These are phyloP conservation scores for Dolomedes plantarius DNA, from an alignment of 2,888 invertebrate genomes.

Conservation along the genomic window DNA sequence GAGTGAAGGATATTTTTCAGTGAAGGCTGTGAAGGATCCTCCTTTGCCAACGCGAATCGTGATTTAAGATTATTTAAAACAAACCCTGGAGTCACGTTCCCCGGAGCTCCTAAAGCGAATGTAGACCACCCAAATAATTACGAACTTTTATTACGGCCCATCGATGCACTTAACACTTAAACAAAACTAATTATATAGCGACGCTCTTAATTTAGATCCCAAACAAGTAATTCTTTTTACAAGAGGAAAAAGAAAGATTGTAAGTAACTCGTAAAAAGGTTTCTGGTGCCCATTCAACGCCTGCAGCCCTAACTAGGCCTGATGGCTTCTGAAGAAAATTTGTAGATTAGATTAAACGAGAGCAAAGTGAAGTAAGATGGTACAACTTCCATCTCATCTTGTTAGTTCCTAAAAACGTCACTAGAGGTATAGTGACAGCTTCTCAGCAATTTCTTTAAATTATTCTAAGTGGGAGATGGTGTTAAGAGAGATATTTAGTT, in stretches of 20 bases:
- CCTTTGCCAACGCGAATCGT: neutral
- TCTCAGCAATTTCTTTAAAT: conserved; percentile 28
- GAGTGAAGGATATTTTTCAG: too few relatives aligned
- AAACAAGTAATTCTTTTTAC: conserved; percentile 44
- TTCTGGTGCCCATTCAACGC: neutral
- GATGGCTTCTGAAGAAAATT: conserved; percentile 10
- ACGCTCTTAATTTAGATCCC: conserved; percentile 53
- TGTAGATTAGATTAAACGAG: conserved; percentile 65
- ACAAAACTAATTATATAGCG: conserved; percentile 67
- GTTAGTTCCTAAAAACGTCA: conserved; percentile 18
- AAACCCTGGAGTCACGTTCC: neutral
- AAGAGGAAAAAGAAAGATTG: neutral
- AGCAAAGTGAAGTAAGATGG: conserved; percentile 33
- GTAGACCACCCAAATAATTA: conserved; percentile 51
- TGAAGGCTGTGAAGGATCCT: neutral
- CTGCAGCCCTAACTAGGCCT: neutral
- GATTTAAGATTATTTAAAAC: conserved; percentile 12
- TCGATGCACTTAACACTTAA: conserved; percentile 58
- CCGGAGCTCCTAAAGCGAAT: neutral
- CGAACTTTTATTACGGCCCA: conserved; percentile 29
- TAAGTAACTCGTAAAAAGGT: conserved; percentile 8
- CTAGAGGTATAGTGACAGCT: conserved; percentile 20
- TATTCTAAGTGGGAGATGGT: conserved; percentile 12
- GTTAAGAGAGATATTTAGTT: conserved; percentile 13
- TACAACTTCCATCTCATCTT: conserved; percentile 12